A percentile compares a stretch with the other conserved stretches of the same genome.
Evolutionary conservation across 2,113 vertebrate species (phyloP).

Genomic region (Oryzias curvinotus): DNA sequence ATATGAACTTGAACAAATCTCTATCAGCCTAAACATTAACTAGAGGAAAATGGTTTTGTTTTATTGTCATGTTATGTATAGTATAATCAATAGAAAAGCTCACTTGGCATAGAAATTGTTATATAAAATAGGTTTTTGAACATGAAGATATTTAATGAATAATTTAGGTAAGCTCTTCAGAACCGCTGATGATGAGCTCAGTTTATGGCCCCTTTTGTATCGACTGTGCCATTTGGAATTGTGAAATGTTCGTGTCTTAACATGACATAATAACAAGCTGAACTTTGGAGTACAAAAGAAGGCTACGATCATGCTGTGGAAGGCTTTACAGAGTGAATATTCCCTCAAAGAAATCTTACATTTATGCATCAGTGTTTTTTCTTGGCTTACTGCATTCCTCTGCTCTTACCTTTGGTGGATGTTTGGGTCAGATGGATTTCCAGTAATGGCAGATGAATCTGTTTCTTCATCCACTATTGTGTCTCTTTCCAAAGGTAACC

Average conservation of each 20-base stretch:
- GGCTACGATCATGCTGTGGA: neutral
- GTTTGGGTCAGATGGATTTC: neutral
- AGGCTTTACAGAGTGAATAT: neutral
- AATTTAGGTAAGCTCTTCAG: neutral
- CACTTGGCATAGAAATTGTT: no score
- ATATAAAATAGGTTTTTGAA: no score
- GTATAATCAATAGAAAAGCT: no score
- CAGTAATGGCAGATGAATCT: neutral
- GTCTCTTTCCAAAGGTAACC: constrained; percentile 79
- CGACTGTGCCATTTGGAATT: neutral
- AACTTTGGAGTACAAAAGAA: neutral
- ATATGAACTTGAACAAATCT: no score
- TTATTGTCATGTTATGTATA: no score
- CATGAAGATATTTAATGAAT: neutral
- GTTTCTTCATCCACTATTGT: neutral
- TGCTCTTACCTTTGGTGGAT: no score
- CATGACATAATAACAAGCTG: neutral
- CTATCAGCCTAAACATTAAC: no score
- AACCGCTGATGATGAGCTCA: neutral
- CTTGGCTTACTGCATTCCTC: no score
- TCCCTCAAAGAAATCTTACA: neutral
- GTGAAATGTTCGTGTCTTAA: constrained; percentile 6
- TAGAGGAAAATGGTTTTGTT: no score
- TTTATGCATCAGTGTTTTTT: neutral
- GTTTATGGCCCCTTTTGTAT: neutral